A percentile compares a stretch with the other conserved stretches of the same genome.
phyloP scores from a whole-genome alignment of 2,797 vertebrate genomes.

The Anguilla megastoma region DNA sequence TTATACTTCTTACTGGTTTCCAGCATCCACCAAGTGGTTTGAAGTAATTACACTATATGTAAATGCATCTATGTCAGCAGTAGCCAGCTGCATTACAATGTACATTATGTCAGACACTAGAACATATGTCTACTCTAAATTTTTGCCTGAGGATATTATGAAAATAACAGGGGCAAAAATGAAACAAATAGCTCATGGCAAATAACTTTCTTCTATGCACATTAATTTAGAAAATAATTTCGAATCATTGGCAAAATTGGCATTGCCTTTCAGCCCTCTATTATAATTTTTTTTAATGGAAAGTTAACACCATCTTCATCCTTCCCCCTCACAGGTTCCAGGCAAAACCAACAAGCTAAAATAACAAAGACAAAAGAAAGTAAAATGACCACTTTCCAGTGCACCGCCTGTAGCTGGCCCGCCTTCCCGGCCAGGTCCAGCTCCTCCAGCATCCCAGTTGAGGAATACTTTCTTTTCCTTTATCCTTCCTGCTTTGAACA shows the following conservation, averaged over 20 bases:
- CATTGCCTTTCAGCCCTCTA: not conserved
- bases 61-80: constrained; percentile 43
- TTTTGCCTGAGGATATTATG: constrained; percentile 27
- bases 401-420: too few species aligned
- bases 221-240: not conserved
- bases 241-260: not conserved
- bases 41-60: constrained; percentile 43
- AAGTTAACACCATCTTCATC: not conserved
- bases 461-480: too few species aligned
- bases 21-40: constrained; percentile 35
- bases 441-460: too few species aligned
- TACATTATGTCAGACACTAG: constrained; percentile 37
- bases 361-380: too few species aligned
- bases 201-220: not conserved
- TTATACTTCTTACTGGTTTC: constrained; percentile 42
- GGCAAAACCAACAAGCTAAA: too few species aligned
- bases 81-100: constrained; percentile 38
- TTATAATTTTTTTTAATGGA: not conserved
- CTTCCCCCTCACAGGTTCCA: too few species aligned
- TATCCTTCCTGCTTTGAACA: too few species aligned
- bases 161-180: constrained; percentile 3
- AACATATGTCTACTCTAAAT: constrained; percentile 41
- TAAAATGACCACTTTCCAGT: too few species aligned
- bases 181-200: not conserved
- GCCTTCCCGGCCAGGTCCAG: too few species aligned